These are phyloP conservation scores for Timema cristinae DNA, from an alignment of 2,888 invertebrate species.

Conservation along the genomic window DNA sequence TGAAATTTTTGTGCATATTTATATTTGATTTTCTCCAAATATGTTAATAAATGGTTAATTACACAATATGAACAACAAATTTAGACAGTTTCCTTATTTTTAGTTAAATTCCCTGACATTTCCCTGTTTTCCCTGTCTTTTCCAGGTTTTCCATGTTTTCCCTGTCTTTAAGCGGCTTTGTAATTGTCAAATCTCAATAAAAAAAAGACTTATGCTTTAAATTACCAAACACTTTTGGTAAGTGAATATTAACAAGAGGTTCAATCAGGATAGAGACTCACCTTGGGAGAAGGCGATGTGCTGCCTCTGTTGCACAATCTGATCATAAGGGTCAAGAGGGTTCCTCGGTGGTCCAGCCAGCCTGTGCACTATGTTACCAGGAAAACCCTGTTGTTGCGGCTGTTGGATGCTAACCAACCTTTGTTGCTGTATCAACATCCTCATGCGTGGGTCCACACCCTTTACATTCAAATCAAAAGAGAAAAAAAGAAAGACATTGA, in stretches of 20 bases:
- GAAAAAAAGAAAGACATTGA: neutral
- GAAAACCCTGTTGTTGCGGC: constrained; percentile 10
- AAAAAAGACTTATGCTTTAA: neutral
- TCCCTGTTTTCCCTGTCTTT: too few species aligned
- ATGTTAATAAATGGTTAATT: too few species aligned
- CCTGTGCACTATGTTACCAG: constrained; percentile 24
- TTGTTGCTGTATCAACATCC: constrained; percentile 24
- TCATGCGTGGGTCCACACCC: constrained; percentile 29
- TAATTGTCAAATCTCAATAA: too few species aligned
- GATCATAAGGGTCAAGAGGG: constrained; percentile 46
- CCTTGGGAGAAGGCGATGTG: constrained; percentile 29
- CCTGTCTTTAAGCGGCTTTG: too few species aligned
- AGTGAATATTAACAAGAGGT: neutral
- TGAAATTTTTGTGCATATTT: too few species aligned
- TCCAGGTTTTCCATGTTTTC: too few species aligned
- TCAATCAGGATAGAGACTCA: constrained; percentile 4
- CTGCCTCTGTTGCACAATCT: constrained; percentile 44
- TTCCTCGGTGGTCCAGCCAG: constrained; percentile 28
- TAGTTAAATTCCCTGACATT: too few species aligned
- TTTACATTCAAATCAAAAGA: constrained; percentile 5
- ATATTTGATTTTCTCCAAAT: too few species aligned
- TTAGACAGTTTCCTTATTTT: too few species aligned
- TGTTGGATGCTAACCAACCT: neutral
- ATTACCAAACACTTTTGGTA: neutral
- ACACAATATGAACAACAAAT: too few species aligned